Conservation (phyloP, 30 jellyfish, hydroid and myxozoan genomes). For the Turritopsis dohrnii region DNA sequence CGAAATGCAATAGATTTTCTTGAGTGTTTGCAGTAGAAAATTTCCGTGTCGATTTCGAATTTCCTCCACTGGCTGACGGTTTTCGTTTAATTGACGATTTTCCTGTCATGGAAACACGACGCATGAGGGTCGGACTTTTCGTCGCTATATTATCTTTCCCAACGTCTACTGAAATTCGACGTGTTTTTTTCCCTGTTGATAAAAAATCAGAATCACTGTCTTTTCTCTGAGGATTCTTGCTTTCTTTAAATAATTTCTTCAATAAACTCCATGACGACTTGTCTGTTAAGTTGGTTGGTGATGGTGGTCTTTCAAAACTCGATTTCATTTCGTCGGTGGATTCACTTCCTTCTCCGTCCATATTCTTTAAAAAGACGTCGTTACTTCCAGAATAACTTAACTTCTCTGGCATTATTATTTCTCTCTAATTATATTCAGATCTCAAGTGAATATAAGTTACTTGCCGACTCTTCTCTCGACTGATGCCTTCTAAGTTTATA, state of each 20-base stretch:
- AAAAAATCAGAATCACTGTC: neutral
- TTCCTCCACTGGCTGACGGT: neutral
- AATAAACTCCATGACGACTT: constrained; percentile 7
- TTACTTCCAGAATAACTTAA: neutral
- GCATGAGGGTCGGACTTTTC: neutral
- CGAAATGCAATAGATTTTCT: constrained; percentile 16
- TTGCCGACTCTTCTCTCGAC: neutral
- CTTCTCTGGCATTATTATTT: neutral
- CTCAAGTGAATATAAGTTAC: neutral
- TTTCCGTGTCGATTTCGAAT: neutral
- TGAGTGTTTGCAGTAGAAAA: constrained; percentile 28
- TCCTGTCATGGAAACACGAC: neutral
- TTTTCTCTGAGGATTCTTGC: neutral
- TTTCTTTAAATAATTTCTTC: neutral
- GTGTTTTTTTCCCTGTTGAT: neutral
- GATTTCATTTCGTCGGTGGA: neutral
- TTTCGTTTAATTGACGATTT: constrained; percentile 1
- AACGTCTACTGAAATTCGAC: constrained; percentile 8
- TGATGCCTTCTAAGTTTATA: neutral
- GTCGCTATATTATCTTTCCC: neutral
- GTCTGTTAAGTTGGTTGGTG: neutral
- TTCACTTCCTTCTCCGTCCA: neutral
- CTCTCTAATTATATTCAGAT: neutral
- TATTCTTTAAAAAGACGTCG: neutral
- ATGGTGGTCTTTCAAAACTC: too few relatives aligned